These are phyloP conservation scores for Muricea muricata DNA, from an alignment of 92 coral and sea anemone species.

Conservation along the genomic window DNA sequence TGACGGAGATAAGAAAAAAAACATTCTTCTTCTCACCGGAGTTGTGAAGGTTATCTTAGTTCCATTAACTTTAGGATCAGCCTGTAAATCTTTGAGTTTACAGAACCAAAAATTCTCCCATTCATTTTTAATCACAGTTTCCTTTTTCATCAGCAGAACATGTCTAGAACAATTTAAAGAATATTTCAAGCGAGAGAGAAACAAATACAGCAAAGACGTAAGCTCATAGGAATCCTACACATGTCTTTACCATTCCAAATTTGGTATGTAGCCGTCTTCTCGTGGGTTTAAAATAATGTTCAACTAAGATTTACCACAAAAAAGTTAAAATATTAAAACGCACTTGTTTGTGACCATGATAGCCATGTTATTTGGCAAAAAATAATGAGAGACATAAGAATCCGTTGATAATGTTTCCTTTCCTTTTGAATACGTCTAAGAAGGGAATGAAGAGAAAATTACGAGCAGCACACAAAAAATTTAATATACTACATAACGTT, in stretches of 20 bases:
- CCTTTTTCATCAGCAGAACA: slow-evolving; percentile 32
- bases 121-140: slow-evolving; percentile 41
- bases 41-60: slow-evolving; percentile 41
- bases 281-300: too few species aligned
- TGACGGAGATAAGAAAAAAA: too few species aligned
- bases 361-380: slow-evolving; percentile 73
- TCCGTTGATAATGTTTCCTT: slow-evolving; percentile 70
- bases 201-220: too few species aligned
- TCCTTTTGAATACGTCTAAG: slow-evolving; percentile 74
- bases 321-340: slow-evolving; percentile 36
- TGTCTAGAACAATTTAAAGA: slow-evolving; percentile 57
- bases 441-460: neutral
- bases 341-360: slow-evolving; percentile 87
- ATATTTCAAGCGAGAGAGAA: neutral
- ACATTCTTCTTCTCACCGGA: slow-evolving; percentile 38
- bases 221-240: too few species aligned
- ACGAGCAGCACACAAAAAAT: too few species aligned
- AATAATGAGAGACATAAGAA: slow-evolving; percentile 75
- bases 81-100: slow-evolving; percentile 65
- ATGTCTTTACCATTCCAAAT: too few species aligned
- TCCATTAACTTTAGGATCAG: slow-evolving; percentile 81
- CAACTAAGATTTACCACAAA: too few species aligned
- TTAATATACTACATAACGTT: too few species aligned
- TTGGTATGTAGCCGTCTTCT: too few species aligned
- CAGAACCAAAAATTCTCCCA: slow-evolving; percentile 90